Conservation (phyloP, 2,888 invertebrate genomes). For the Cryptus viduatorius region DNA sequence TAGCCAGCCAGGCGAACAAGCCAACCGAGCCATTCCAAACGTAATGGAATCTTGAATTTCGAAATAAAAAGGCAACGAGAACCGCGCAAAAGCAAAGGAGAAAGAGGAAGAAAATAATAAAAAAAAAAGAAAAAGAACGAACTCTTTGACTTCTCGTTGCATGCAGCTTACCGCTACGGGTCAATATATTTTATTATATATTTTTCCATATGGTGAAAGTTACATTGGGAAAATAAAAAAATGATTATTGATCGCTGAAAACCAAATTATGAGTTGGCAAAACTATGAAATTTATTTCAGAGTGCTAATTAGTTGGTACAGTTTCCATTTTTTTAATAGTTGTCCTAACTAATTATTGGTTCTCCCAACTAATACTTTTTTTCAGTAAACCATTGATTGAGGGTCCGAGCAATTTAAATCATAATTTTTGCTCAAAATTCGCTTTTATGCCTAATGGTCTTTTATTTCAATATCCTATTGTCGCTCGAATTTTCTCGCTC, state of each 20-base stretch:
- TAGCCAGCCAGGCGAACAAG: conserved; percentile 52
- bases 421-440: too few species aligned
- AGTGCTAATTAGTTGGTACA: too few species aligned
- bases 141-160: conserved; percentile 53
- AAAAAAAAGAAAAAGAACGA: conserved; percentile 4
- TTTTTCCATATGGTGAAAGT: background rate
- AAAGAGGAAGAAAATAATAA: background rate
- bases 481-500: background rate
- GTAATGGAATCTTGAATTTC: conserved; percentile 70
- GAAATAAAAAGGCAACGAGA: conserved; percentile 41
- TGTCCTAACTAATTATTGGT: too few species aligned
- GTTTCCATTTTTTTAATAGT: too few species aligned
- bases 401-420: too few species aligned
- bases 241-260: too few species aligned
- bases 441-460: background rate
- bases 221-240: too few species aligned
- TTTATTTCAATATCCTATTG: background rate
- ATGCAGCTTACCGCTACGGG: conserved; percentile 38
- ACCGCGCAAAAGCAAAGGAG: background rate
- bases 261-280: too few species aligned
- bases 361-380: too few species aligned
- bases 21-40: conserved; percentile 61
- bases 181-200: conserved; percentile 47
- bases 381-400: too few species aligned
- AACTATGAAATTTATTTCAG: too few species aligned